Percentiles rank a stretch among this genome's conserved stretches.
These are phyloP conservation scores for Tetraneura akinire DNA, from an alignment of 1,140 invertebrate species.

Conservation along the genomic window DNA sequence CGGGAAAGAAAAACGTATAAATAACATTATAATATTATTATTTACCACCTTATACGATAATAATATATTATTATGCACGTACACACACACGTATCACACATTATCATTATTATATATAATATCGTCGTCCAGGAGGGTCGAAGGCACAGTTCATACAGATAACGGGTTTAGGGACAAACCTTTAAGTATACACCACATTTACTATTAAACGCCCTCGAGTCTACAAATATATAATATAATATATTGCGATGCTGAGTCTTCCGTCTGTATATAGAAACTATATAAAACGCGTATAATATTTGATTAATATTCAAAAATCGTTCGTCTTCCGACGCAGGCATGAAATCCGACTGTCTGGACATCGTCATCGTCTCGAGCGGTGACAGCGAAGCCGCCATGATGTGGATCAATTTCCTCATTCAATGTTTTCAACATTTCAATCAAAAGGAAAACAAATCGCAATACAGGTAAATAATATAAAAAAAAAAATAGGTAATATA, in stretches of 20 bases:
- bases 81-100: background rate
- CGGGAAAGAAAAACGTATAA: background rate
- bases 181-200: background rate
- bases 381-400: constrained; percentile 70
- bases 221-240: background rate
- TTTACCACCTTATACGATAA: no score
- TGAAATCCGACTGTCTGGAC: constrained; percentile 70
- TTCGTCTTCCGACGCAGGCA: constrained; percentile 14
- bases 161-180: background rate
- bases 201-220: background rate
- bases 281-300: no score
- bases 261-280: no score
- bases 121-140: no score
- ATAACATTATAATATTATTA: background rate
- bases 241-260: no score
- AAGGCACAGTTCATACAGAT: background rate
- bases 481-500: no score
- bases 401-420: constrained; percentile 79
- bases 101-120: no score
- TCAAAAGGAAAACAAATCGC: constrained; percentile 71
- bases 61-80: no score
- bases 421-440: constrained; percentile 80
- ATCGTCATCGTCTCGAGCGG: constrained; percentile 76
- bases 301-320: background rate
- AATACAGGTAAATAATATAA: constrained; percentile 67